Conservation (phyloP, 2,888 invertebrate genomes). For the Leptopilina syphax region DNA sequence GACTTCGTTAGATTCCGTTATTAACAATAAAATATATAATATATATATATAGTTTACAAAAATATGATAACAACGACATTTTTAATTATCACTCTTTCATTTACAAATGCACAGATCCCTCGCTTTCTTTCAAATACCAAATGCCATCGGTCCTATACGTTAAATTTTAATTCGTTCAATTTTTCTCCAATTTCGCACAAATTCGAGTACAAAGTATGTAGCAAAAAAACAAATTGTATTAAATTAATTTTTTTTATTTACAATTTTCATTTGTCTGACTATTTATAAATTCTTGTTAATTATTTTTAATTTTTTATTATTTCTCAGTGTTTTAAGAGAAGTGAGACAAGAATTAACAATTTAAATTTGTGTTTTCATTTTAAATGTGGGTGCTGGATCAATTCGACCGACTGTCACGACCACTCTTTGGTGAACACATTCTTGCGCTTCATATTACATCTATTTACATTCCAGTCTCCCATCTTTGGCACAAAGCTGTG, state of each 20-base stretch:
- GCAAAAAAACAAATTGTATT: background rate
- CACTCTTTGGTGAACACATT: constrained; percentile 70
- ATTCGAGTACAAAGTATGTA: background rate
- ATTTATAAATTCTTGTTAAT: background rate
- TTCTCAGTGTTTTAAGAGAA: too few relatives aligned
- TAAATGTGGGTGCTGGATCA: background rate
- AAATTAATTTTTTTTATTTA: background rate
- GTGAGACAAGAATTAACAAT: background rate
- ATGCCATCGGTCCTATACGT: background rate
- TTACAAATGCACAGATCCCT: constrained; percentile 27
- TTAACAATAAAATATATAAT: constrained; percentile 18
- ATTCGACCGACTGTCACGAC: constrained; percentile 51
- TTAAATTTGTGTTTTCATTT: background rate
- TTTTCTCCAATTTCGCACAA: background rate
- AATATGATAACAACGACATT: constrained; percentile 29
- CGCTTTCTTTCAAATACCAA: background rate
- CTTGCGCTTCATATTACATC: constrained; percentile 48
- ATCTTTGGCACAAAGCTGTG: constrained; percentile 71
- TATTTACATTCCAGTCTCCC: constrained; percentile 64
- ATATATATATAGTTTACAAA: constrained; percentile 31
- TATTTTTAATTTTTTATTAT: background rate
- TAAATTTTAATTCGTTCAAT: too few relatives aligned
- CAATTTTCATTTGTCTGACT: background rate
- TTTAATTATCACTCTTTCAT: constrained; percentile 32
- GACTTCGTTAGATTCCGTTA: constrained; percentile 40